These are phyloP conservation scores for Eremobia ochroleuca DNA, from an alignment of 2,888 invertebrate genomes.

Conservation along the genomic window DNA sequence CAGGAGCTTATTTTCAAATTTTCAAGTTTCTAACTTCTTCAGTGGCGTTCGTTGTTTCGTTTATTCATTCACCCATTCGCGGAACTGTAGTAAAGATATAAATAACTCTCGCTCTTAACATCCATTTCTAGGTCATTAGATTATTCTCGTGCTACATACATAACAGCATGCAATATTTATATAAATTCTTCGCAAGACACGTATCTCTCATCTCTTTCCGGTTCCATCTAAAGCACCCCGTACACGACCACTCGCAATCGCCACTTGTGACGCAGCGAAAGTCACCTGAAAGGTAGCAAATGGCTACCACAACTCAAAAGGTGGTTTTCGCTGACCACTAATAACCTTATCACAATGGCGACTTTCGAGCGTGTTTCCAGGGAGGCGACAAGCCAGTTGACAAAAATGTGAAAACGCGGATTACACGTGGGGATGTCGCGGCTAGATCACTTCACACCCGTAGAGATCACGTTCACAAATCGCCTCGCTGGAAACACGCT, in stretches of 20 bases:
- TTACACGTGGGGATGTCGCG: background rate
- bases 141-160: slow-evolving; percentile 3
- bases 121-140: slow-evolving; percentile 35
- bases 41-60: background rate
- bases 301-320: background rate
- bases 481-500: background rate
- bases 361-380: background rate
- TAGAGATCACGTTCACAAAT: background rate
- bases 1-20: background rate
- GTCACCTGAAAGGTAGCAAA: background rate
- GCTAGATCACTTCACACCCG: background rate
- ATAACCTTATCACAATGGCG: background rate
- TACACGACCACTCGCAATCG: background rate
- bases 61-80: background rate
- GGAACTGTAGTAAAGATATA: slow-evolving; percentile 6
- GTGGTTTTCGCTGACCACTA: too few relatives aligned
- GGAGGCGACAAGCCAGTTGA: background rate
- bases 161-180: slow-evolving; percentile 46
- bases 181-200: slow-evolving; percentile 31
- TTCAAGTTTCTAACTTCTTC: background rate
- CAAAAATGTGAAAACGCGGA: background rate
- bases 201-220: slow-evolving; percentile 35
- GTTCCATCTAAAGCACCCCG: background rate
- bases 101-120: slow-evolving; percentile 1
- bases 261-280: background rate